These are phyloP conservation scores for Macrotis lagotis DNA, from an alignment of 2,113 vertebrate genomes.

Conservation along the genomic window DNA sequence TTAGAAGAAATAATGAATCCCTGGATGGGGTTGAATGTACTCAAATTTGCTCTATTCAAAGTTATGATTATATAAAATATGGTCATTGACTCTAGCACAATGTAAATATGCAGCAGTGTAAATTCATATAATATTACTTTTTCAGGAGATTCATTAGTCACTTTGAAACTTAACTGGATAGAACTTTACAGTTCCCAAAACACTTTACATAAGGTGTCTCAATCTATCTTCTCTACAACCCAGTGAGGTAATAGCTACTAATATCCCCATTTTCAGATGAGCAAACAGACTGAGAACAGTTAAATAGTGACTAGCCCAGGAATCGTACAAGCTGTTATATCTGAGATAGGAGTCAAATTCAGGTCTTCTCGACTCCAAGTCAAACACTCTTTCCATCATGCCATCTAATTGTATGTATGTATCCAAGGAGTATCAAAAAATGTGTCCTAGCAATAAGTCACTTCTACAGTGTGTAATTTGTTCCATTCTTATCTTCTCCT, in stretches of 20 bases:
- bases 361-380: neutral
- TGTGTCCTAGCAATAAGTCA: constrained; percentile 6
- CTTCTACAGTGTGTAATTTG: neutral
- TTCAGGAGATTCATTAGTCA: too few species aligned
- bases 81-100: neutral
- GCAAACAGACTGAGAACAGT: neutral
- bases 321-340: neutral
- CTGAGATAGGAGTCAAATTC: neutral
- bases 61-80: neutral
- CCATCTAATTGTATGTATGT: neutral
- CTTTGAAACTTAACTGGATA: too few species aligned
- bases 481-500: neutral
- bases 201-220: neutral
- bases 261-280: neutral
- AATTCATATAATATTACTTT: neutral
- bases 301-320: neutral
- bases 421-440: too few species aligned
- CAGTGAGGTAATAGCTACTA: neutral
- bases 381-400: neutral
- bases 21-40: neutral
- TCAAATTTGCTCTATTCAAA: neutral
- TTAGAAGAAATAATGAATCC: neutral
- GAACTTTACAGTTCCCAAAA: too few species aligned
- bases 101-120: neutral
- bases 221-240: neutral